phyloP scores from a whole-genome alignment of 2,888 invertebrate species.

The Shargacucullia verbasci region DNA sequence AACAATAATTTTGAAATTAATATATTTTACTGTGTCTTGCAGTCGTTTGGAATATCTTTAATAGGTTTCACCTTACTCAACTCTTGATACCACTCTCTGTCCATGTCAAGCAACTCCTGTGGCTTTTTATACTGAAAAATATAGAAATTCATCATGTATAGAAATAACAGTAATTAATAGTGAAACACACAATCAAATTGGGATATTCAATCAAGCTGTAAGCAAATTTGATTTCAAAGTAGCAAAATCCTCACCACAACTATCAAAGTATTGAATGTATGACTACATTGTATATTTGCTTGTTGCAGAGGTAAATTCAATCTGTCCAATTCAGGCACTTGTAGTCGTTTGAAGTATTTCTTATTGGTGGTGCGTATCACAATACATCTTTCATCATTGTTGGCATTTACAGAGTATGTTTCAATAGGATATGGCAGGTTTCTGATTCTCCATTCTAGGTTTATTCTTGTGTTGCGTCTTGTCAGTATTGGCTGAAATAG shows the following conservation, averaged over 20 bases:
- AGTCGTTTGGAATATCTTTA: slow-evolving; percentile 83
- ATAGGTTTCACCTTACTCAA: slow-evolving; percentile 79
- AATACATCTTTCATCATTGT: slow-evolving; percentile 90
- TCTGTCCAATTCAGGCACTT: slow-evolving; percentile 92
- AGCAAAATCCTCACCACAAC: slow-evolving; percentile 89
- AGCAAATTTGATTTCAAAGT: neutral
- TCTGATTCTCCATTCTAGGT: slow-evolving; percentile 94
- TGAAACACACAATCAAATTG: neutral
- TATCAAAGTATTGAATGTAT: slow-evolving; percentile 93
- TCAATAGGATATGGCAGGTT: slow-evolving; percentile 93
- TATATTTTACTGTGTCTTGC: slow-evolving; percentile 77
- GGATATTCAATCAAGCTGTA: neutral
- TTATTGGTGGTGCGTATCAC: slow-evolving; percentile 93
- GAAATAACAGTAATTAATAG: neutral
- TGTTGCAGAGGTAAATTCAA: slow-evolving; percentile 90
- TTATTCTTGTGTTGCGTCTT: slow-evolving; percentile 92
- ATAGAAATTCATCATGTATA: too few relatives aligned
- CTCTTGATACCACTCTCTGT: slow-evolving; percentile 89
- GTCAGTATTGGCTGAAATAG: slow-evolving; percentile 91
- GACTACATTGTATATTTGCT: slow-evolving; percentile 90
- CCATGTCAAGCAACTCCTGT: slow-evolving; percentile 91
- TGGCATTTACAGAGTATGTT: slow-evolving; percentile 91
- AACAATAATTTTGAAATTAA: too few relatives aligned
- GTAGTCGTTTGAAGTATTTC: slow-evolving; percentile 93
- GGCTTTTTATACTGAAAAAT: slow-evolving; percentile 93